These are phyloP conservation scores for Arge pagana DNA, from an alignment of 2,888 invertebrate species.

Conservation along the genomic window DNA sequence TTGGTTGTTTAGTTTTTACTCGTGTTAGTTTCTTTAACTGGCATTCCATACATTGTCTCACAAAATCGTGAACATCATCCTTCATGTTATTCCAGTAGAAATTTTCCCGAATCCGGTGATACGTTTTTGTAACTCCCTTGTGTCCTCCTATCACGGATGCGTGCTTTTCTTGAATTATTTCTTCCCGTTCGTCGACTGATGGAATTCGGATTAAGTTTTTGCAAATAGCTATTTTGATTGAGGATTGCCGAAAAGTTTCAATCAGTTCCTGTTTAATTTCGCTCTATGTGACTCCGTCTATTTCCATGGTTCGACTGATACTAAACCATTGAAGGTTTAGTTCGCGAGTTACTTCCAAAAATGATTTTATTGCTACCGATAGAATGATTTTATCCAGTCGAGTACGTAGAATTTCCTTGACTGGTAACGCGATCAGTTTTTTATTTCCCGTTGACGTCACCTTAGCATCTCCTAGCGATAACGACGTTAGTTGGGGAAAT, in stretches of 20 bases:
- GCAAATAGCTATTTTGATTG: slow-evolving; percentile 11
- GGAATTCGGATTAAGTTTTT: slow-evolving; percentile 4
- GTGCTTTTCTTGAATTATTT: slow-evolving; percentile 24
- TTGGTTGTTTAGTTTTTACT: slow-evolving; percentile 26
- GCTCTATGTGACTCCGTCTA: too few species aligned
- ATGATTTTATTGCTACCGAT: too few species aligned
- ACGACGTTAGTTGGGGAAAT: too few species aligned
- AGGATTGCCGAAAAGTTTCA: neutral
- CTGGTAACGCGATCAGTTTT: too few species aligned
- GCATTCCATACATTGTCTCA: slow-evolving; percentile 24
- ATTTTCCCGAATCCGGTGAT: slow-evolving; percentile 23
- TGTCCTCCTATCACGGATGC: slow-evolving; percentile 24
- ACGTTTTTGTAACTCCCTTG: slow-evolving; percentile 25
- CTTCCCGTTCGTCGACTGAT: neutral
- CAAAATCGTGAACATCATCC: slow-evolving; percentile 23
- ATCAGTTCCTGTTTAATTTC: too few species aligned
- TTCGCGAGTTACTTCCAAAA: too few species aligned
- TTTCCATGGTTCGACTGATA: too few species aligned
- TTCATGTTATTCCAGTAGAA: slow-evolving; percentile 30
- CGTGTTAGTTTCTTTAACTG: slow-evolving; percentile 29
- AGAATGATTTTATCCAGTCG: too few species aligned
- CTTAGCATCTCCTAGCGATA: too few species aligned
- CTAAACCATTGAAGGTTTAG: too few species aligned
- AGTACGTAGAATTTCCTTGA: too few species aligned
- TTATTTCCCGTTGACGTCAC: too few species aligned